Evolutionary conservation across 2,888 invertebrate genomes (phyloP).

Genomic region (Drosophila antonietae): DNA sequence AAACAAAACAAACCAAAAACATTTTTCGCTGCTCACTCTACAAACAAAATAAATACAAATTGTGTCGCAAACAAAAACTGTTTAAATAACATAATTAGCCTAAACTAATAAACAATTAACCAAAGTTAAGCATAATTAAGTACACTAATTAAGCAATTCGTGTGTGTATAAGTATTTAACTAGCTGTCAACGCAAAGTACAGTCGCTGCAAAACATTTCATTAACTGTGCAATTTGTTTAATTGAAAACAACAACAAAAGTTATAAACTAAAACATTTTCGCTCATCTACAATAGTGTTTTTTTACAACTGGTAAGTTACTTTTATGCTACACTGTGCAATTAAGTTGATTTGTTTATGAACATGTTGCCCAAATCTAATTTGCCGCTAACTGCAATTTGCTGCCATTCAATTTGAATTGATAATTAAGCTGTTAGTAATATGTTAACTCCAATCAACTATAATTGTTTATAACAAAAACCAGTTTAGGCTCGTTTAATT

Average conservation of each 20-base stretch:
- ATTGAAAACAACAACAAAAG: background rate
- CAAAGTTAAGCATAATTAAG: background rate
- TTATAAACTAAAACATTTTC: background rate
- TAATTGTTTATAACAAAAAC: conserved; percentile 2
- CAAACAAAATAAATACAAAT: background rate
- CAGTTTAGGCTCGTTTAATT: background rate
- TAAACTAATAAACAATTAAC: conserved; percentile 5
- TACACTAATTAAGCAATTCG: background rate
- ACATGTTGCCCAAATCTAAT: background rate
- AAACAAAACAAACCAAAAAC: background rate
- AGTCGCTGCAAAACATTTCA: conserved; percentile 19
- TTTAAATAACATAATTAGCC: background rate
- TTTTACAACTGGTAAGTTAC: background rate
- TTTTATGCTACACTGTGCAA: background rate
- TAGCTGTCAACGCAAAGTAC: conserved; percentile 12
- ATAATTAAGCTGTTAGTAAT: background rate
- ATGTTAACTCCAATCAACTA: background rate
- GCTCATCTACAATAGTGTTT: background rate
- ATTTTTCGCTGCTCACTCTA: background rate
- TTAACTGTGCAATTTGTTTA: background rate
- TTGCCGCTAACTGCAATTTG: background rate
- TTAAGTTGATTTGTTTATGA: background rate
- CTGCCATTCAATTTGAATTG: background rate
- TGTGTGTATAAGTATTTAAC: conserved; percentile 6
- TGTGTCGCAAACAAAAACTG: background rate